Evolutionary conservation across 2,797 vertebrate species (phyloP), one percentile per base, ranked within the genome.

Genomic region (Molossus molossus): DNA sequence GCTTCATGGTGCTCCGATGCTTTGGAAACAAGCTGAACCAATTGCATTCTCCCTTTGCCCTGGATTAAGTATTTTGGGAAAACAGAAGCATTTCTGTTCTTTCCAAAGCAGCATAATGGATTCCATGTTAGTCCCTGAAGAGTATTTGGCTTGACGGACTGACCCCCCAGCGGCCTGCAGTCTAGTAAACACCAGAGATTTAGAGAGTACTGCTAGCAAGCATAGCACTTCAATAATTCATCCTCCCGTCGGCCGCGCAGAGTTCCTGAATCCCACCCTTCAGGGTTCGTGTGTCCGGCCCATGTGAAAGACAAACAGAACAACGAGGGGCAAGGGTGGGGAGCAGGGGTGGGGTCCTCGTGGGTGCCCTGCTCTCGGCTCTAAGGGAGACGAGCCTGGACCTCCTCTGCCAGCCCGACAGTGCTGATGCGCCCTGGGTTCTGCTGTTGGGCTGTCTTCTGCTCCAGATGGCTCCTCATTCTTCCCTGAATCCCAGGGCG

Each of bases 261-360:
- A 33, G 23, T 94, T 94, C 27, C 87, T 79, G 48, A 94, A 92
- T 73, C 60, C 62, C 62, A 75, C 14, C 50, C 27, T n/a, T 80
- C 27, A 67, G 4, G 20, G 29, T 58, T 48, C 15, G 25, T 33
- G 29, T 80, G 58, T 67, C 62, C 76, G 48, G 40, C 20, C 45
- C 50, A 6, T 1, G 75, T 13, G 15, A 40, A 45, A 91, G 65
- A 65, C 37, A 80, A 37, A 92, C 20, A 45, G n/a, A 86, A 73
- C n/a, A 79, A 12, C 50, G 48, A 79, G n/a, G 84, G 87, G 40
- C 50, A 37, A 40, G 81, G 40, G 9, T 3, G 58, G 50, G 67
- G 48, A 55, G 20, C 5, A 18, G 25, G 37, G 57, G 6, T 25
- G 60, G 67, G 40, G 48, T 20, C 15, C 20, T 37, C 60, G 85